Conservation (phyloP, 2,888 invertebrate genomes). For the Phytoseiulus persimilis region DNA sequence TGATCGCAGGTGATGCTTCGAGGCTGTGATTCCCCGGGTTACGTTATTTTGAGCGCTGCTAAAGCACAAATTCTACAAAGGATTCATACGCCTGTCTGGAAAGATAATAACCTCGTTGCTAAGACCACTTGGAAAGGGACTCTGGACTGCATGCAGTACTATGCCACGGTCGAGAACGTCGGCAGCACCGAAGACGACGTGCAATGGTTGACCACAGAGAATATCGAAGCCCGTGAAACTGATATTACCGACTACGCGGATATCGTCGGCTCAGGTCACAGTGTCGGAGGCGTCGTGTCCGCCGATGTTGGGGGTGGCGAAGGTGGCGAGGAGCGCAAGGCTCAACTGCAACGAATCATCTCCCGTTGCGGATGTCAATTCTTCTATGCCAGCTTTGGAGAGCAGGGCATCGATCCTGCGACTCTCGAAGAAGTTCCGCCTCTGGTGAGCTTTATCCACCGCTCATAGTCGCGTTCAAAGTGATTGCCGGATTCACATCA, state of each 20-base stretch:
- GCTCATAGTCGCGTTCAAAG: no score
- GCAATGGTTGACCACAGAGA: constrained; percentile 89
- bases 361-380: constrained; percentile 96
- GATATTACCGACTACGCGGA: constrained; percentile 72
- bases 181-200: constrained; percentile 61
- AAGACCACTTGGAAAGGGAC: constrained; percentile 94
- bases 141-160: constrained; percentile 96
- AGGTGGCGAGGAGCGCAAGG: constrained; percentile 41
- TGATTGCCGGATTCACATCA: no score
- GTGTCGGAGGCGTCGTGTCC: constrained; percentile 91
- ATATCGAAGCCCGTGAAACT: constrained; percentile 65
- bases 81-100: constrained; percentile 79
- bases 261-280: constrained; percentile 85
- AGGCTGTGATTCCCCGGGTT: constrained; percentile 92
- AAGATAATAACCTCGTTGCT: constrained; percentile 71
- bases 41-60: constrained; percentile 91
- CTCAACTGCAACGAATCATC: constrained; percentile 86
- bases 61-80: constrained; percentile 87
- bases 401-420: constrained; percentile 63
- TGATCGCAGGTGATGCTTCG: constrained; percentile 60
- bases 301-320: constrained; percentile 68
- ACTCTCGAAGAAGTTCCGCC: constrained; percentile 58
- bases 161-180: constrained; percentile 83
- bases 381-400: constrained; percentile 88
- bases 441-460: constrained; percentile 42